phyloP scores from a whole-genome alignment of 2,888 invertebrate genomes.

The Diploptera punctata region DNA sequence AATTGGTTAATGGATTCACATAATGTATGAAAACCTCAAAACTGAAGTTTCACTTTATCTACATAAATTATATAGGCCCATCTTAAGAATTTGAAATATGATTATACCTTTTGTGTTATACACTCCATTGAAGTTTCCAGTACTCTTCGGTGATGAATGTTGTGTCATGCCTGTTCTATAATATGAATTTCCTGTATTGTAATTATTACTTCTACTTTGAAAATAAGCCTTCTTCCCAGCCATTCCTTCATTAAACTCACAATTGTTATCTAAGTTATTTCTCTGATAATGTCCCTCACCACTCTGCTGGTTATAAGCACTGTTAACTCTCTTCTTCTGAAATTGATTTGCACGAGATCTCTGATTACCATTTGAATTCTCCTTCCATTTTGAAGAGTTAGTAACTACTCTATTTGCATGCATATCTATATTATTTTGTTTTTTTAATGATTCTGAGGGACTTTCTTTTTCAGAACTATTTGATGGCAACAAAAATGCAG shows the following conservation, averaged over 20 bases:
- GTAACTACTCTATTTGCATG: background rate
- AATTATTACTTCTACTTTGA: background rate
- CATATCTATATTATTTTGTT: background rate
- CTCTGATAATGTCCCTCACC: background rate
- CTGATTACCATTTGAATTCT: background rate
- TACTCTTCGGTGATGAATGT: background rate
- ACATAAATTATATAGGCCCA: too few relatives aligned
- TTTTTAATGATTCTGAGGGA: background rate
- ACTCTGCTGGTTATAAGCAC: background rate
- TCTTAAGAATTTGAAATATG: too few relatives aligned
- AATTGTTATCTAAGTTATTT: background rate
- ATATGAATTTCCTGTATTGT: background rate
- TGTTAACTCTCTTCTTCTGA: background rate
- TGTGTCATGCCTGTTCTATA: background rate
- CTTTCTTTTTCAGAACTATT: background rate
- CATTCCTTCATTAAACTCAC: background rate
- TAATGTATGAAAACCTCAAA: too few relatives aligned
- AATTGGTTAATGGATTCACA: too few relatives aligned
- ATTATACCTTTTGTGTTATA: too few relatives aligned
- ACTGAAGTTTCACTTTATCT: too few relatives aligned
- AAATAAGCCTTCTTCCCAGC: background rate
- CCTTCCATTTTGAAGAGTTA: background rate
- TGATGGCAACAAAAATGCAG: slow-evolving; percentile 30
- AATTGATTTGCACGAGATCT: too few relatives aligned
- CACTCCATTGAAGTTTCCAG: background rate